Evolutionary conservation across 2,888 invertebrate species (phyloP).

Genomic region (Drosophila fulvimacula): DNA sequence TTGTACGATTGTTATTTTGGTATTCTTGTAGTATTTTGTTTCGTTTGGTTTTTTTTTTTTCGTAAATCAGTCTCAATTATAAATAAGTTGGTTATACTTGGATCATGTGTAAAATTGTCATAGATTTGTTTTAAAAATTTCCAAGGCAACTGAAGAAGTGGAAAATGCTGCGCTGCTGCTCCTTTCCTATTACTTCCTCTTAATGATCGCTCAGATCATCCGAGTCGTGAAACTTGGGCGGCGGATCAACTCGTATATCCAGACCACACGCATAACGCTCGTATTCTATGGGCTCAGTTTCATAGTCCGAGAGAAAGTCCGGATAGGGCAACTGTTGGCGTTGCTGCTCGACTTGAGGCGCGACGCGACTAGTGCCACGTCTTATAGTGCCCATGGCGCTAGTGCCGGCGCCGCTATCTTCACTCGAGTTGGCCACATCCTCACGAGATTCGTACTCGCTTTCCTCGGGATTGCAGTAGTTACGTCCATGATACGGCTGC

Average conservation of each 20-base stretch:
- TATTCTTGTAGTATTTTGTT: conserved; percentile 33
- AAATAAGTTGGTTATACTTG: conserved; percentile 77
- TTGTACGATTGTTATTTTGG: conserved; percentile 30
- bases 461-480: conserved; percentile 82
- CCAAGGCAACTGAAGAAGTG: conserved; percentile 74
- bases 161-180: conserved; percentile 63
- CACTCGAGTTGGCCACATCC: conserved; percentile 84
- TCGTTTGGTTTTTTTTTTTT: conserved; percentile 52
- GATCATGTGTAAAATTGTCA: conserved; percentile 70
- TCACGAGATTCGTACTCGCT: conserved; percentile 84
- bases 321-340: conserved; percentile 85
- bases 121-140: conserved; percentile 71
- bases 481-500: conserved; percentile 75
- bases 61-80: conserved; percentile 83
- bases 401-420: conserved; percentile 76
- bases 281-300: conserved; percentile 86
- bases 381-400: conserved; percentile 73
- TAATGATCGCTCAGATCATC: conserved; percentile 86
- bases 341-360: conserved; percentile 14
- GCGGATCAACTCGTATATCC: conserved; percentile 91
- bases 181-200: neutral
- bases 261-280: conserved; percentile 90
- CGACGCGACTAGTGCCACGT: conserved; percentile 45
- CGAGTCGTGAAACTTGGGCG: conserved; percentile 91
- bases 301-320: conserved; percentile 85